Conservation (phyloP, 1,140 invertebrate genomes). For the Tetragnatha versicolor region DNA sequence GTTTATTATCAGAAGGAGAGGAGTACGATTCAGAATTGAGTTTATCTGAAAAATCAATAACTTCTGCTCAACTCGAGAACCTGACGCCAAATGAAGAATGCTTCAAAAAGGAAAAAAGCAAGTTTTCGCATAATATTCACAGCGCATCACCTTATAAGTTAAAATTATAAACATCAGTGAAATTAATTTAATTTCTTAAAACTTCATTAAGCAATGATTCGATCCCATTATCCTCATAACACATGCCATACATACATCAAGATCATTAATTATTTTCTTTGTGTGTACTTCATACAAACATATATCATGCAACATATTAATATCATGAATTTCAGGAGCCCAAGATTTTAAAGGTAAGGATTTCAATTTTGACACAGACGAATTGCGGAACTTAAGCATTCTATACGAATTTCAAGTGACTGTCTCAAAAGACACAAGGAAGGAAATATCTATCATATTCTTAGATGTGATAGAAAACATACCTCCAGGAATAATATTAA, state of each 20-base stretch:
- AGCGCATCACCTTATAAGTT: too few relatives aligned
- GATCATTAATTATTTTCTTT: too few relatives aligned
- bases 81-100: neutral
- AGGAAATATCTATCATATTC: neutral
- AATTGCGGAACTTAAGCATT: neutral
- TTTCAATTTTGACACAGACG: neutral
- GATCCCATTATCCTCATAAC: too few relatives aligned
- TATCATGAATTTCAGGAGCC: neutral
- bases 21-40: conserved; percentile 12
- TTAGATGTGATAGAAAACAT: conserved; percentile 32
- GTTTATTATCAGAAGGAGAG: neutral
- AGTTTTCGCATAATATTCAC: too few relatives aligned
- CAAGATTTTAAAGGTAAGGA: neutral
- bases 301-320: too few relatives aligned
- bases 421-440: conserved; percentile 19
- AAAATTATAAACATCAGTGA: too few relatives aligned
- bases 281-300: too few relatives aligned
- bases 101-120: conserved; percentile 33
- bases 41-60: neutral
- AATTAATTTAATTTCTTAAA: too few relatives aligned
- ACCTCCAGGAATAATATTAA: conserved; percentile 21
- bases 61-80: neutral
- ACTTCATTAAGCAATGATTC: too few relatives aligned
- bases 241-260: too few relatives aligned
- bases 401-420: conserved; percentile 11